Evolutionary conservation across 2,113 vertebrate species (phyloP).

Genomic region (Holacanthus passer): DNA sequence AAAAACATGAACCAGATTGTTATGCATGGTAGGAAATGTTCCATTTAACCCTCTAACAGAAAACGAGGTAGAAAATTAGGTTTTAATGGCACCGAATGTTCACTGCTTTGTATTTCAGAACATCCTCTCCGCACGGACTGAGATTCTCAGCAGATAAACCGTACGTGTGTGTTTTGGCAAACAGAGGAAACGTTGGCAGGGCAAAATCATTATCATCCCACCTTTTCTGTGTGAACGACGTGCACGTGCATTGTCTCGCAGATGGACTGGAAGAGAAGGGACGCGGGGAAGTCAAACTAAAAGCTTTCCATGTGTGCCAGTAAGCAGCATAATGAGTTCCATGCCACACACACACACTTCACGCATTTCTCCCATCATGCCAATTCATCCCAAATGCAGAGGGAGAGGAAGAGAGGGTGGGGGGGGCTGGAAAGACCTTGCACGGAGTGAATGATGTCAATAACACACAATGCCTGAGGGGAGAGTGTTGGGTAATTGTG

Average conservation of each 20-base stretch:
- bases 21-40: background rate
- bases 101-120: constrained; percentile 29
- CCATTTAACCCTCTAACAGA: background rate
- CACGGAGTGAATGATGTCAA: constrained; percentile 76
- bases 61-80: background rate
- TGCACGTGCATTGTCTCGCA: constrained; percentile 61
- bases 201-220: constrained; percentile 41
- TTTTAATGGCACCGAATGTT: constrained; percentile 43
- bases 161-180: constrained; percentile 63
- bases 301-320: constrained; percentile 77
- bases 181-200: constrained; percentile 59
- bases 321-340: constrained; percentile 72
- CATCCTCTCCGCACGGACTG: constrained; percentile 3
- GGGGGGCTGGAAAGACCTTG: constrained; percentile 69
- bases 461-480: constrained; percentile 70
- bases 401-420: constrained; percentile 41
- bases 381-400: constrained; percentile 73
- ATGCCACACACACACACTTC: constrained; percentile 55
- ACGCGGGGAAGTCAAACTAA: constrained; percentile 55
- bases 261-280: constrained; percentile 47
- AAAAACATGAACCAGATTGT: background rate
- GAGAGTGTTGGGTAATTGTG: constrained; percentile 52
- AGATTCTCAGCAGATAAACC: constrained; percentile 43
- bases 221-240: constrained; percentile 38
- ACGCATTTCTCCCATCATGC: constrained; percentile 67